These are phyloP conservation scores for Psilanteris sp. DNA, from an alignment of 1,140 invertebrate species.

Conservation along the genomic window DNA sequence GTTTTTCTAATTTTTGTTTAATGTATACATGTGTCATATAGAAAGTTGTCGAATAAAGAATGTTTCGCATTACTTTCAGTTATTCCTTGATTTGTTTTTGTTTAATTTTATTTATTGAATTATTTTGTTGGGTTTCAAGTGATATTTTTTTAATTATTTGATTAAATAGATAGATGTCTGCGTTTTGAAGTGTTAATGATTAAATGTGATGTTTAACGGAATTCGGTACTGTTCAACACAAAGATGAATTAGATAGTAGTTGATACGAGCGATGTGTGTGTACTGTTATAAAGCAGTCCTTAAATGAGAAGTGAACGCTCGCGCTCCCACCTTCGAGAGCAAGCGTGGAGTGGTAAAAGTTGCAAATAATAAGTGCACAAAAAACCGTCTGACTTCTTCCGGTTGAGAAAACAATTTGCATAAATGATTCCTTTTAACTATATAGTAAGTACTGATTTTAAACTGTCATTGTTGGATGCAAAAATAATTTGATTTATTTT, in stretches of 20 bases:
- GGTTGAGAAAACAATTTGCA: constrained; percentile 18
- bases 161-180: too few species aligned
- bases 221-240: not conserved
- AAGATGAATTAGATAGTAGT: constrained; percentile 19
- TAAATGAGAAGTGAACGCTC: constrained; percentile 46
- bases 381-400: constrained; percentile 26
- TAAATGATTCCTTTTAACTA: not conserved
- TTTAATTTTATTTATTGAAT: too few species aligned
- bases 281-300: constrained; percentile 23
- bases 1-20: not conserved
- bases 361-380: constrained; percentile 15
- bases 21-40: too few species aligned
- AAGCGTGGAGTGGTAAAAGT: constrained; percentile 38
- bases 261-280: constrained; percentile 3
- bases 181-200: not conserved
- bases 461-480: too few species aligned
- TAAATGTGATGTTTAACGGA: not conserved
- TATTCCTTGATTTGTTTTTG: too few species aligned
- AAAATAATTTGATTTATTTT: too few species aligned
- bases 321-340: constrained; percentile 2
- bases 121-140: too few species aligned
- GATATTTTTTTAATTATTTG: too few species aligned
- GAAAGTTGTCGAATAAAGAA: constrained; percentile 16
- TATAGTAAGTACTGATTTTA: too few species aligned
- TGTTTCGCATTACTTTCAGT: not conserved